These are phyloP conservation scores for Drosophila equinoxialis DNA, from an alignment of 1,140 invertebrate genomes.

Conservation along the genomic window DNA sequence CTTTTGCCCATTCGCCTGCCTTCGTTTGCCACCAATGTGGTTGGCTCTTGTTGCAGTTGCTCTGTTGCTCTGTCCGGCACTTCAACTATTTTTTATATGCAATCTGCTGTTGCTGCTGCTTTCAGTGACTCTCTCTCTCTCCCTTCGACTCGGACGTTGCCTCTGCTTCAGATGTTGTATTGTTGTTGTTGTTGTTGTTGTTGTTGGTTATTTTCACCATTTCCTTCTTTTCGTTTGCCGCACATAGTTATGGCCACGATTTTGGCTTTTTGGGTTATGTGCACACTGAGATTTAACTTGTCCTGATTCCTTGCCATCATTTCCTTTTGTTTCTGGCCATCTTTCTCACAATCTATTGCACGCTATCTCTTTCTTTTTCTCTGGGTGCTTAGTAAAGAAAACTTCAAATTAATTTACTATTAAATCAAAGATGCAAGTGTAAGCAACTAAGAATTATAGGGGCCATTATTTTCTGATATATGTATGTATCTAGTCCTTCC, in stretches of 20 bases:
- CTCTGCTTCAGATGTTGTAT: slow-evolving; percentile 30
- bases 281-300: slow-evolving; percentile 67
- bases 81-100: slow-evolving; percentile 76
- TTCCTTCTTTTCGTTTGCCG: slow-evolving; percentile 52
- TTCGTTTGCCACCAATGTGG: slow-evolving; percentile 75
- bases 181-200: slow-evolving; percentile 42
- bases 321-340: slow-evolving; percentile 3
- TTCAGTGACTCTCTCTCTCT: neutral
- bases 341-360: slow-evolving; percentile 10
- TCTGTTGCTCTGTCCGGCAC: slow-evolving; percentile 38
- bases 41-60: slow-evolving; percentile 47
- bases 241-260: slow-evolving; percentile 79
- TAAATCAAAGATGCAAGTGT: slow-evolving; percentile 77
- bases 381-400: slow-evolving; percentile 45
- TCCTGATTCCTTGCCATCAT: slow-evolving; percentile 27
- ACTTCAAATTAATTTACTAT: slow-evolving; percentile 76
- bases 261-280: slow-evolving; percentile 71
- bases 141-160: slow-evolving; percentile 3
- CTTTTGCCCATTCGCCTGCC: slow-evolving; percentile 55
- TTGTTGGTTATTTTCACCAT: slow-evolving; percentile 67
- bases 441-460: slow-evolving; percentile 82
- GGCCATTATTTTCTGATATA: slow-evolving; percentile 69
- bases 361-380: slow-evolving; percentile 11
- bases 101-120: slow-evolving; percentile 58
- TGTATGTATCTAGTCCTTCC: neutral